These are phyloP conservation scores for Acyrthosiphon pisum DNA, from an alignment of 1,140 invertebrate species.

Conservation along the genomic window DNA sequence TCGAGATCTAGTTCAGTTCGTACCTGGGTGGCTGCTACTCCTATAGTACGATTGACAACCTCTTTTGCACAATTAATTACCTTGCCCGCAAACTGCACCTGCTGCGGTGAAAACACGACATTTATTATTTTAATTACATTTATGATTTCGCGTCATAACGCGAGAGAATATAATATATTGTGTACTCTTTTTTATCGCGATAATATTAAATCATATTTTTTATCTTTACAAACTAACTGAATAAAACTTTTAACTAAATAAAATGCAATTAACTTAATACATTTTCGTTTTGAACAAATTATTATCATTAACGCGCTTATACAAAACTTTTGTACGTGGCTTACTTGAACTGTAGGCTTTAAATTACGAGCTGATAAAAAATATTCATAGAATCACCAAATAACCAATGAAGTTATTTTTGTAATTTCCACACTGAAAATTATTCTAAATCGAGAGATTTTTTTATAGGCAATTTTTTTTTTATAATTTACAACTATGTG, in stretches of 20 bases:
- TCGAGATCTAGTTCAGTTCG: background rate
- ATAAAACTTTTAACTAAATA: conserved; percentile 43
- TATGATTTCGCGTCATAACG: background rate
- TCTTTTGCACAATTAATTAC: background rate
- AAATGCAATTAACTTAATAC: conserved; percentile 35
- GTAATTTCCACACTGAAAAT: background rate
- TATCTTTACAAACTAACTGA: conserved; percentile 4
- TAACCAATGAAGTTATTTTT: background rate
- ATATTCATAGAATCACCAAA: background rate
- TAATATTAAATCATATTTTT: conserved; percentile 23
- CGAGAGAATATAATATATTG: background rate
- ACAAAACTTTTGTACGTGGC: background rate
- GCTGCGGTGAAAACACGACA: background rate
- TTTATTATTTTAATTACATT: background rate
- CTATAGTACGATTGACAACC: background rate
- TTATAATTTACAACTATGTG: background rate
- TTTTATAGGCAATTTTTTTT: background rate
- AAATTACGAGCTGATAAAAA: background rate
- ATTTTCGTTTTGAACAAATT: conserved; percentile 44
- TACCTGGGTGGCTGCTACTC: background rate
- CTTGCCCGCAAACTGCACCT: background rate
- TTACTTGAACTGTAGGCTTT: background rate
- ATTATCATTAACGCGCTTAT: conserved; percentile 35
- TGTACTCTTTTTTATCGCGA: background rate
- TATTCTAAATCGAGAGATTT: background rate